Base-by-base conservation (phyloP, 1,140 invertebrate genomes). In the Leptopilina boulardi region DNA sequence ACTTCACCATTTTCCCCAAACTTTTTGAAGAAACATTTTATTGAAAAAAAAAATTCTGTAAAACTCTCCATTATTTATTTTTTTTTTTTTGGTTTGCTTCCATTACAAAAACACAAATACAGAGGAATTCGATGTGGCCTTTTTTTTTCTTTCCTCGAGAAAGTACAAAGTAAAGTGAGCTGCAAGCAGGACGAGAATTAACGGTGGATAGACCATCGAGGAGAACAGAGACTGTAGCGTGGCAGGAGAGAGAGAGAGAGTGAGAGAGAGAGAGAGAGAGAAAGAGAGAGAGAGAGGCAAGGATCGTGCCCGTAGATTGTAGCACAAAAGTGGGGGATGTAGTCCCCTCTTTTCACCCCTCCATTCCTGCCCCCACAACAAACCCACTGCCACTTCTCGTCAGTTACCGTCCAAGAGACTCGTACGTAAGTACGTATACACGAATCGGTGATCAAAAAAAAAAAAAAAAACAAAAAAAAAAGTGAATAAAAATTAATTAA, bases 401-500 rank as follows among this genome's bases (percentile, higher is more conserved):
- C 77, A 77, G 78, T 75, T 72, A 66, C 76, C 47, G 78, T 42
- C 71, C 66, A 77, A 81, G 75, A 79, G 73, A 81, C 72, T 77
- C 73, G 30, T 74, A 70, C 76, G 71, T 41, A 56, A 72, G 66
- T 70, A 73, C 71, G 76, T 73, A 51, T 13, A 71, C n/a, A 75
- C 56, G 56, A 18, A 70, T 59, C 56, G 21, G 56, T 18, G 5
- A 42, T 15, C 54, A 8, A 11, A 70, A 8, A 38, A 41, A 70
- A 70, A 59, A 42, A 71, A n/a, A 51, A 71, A n/a, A 13, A n/a
- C 15, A n/a, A 34, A 66, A 59, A 59, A 59, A 66, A 15, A 15
- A 66, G 23, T 3, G 2, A 66, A 8, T 1, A 23, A 66, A 66
- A 2, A 13, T 23, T 59, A 23, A 1, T 4, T 13, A 23, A 10